phyloP scores from a whole-genome alignment of 1,140 invertebrate genomes.

The Panagrolaimus sp. region DNA sequence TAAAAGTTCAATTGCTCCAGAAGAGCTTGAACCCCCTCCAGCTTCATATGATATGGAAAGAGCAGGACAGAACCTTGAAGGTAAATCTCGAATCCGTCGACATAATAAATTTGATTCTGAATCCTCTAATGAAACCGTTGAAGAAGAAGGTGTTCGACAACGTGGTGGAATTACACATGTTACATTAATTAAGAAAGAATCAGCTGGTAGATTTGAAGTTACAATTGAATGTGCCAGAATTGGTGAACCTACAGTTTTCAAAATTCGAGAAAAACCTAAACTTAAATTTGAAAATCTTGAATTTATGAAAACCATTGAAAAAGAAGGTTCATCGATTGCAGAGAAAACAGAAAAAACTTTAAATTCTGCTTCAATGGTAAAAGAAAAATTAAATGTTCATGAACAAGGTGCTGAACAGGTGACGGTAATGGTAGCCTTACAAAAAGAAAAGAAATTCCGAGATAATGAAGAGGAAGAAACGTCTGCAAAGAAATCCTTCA shows the following conservation, averaged over 20 bases:
- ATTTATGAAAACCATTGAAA: constrained; percentile 36
- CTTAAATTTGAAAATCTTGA: constrained; percentile 37
- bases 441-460: constrained; percentile 6
- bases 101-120: constrained; percentile 22
- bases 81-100: constrained; percentile 25
- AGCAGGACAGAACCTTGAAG: constrained; percentile 27
- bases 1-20: constrained; percentile 17
- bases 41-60: constrained; percentile 41
- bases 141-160: constrained; percentile 20
- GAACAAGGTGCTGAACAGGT: constrained; percentile 7
- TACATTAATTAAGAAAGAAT: constrained; percentile 42
- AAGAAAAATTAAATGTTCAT: background rate
- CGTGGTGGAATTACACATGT: constrained; percentile 43
- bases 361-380: background rate
- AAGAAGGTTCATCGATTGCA: background rate
- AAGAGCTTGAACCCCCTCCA: constrained; percentile 25
- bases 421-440: background rate
- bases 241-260: constrained; percentile 10
- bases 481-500: constrained; percentile 7
- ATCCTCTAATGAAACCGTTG: constrained; percentile 23
- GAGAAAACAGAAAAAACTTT: background rate
- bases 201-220: constrained; percentile 30
- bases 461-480: constrained; percentile 8
- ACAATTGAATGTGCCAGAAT: constrained; percentile 37
- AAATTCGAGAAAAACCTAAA: constrained; percentile 27